Conservation (phyloP, 2,113 vertebrate genomes). For the Nasalis larvatus region DNA sequence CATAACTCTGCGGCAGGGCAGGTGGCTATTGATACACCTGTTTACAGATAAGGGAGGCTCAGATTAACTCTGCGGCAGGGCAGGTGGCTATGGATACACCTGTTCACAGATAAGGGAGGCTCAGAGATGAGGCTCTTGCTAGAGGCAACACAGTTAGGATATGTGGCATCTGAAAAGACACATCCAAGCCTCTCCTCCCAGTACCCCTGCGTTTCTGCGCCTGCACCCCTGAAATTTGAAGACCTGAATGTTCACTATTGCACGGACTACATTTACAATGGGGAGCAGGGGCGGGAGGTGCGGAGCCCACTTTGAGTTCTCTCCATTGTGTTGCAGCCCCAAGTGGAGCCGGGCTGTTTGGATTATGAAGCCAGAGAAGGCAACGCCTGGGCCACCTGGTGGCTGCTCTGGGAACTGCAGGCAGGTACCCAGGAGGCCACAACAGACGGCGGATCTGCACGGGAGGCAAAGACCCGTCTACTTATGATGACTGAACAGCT, state of each 20-base stretch:
- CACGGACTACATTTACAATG: neutral
- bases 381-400: conserved; percentile 14
- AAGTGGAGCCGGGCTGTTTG: neutral
- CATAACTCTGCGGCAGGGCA: neutral
- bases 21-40: neutral
- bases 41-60: neutral
- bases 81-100: neutral
- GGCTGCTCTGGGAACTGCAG: neutral
- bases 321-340: too few relatives aligned
- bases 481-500: neutral
- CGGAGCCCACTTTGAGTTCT: rapidly evolving
- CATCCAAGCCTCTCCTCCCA: neutral
- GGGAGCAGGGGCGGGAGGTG: neutral
- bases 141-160: neutral
- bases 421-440: neutral
- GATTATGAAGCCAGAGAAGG: neutral
- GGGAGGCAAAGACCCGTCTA: neutral
- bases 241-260: neutral
- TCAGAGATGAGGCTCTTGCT: neutral
- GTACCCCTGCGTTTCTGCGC: neutral
- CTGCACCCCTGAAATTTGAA: neutral
- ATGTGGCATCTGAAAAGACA: neutral
- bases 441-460: rapidly evolving
- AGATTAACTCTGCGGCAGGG: neutral
- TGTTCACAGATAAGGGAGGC: neutral